phyloP scores from a whole-genome alignment of 1,140 invertebrate species.

The Brachionus koreanus region DNA sequence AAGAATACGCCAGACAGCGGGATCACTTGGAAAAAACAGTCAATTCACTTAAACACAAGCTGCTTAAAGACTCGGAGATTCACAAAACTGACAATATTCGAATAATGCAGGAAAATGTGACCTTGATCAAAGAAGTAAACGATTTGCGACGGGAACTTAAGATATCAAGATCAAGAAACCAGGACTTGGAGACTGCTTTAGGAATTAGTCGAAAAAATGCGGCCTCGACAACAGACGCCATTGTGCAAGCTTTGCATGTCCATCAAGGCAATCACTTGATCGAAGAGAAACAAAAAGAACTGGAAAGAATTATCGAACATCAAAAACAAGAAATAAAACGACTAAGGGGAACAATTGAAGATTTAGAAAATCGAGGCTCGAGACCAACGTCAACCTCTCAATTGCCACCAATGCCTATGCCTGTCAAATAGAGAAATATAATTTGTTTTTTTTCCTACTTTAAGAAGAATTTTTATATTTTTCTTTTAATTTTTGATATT shows the following conservation, averaged over 20 bases:
- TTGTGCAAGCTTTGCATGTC: slow-evolving; percentile 35
- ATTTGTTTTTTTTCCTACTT: not conserved
- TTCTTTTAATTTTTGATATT: not conserved
- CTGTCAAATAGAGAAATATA: not conserved
- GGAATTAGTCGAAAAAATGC: slow-evolving; percentile 60
- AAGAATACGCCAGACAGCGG: slow-evolving; percentile 72
- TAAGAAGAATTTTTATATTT: not conserved
- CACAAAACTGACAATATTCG: slow-evolving; percentile 60
- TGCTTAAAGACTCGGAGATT: slow-evolving; percentile 58
- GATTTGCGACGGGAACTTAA: slow-evolving; percentile 68
- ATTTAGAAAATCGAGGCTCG: slow-evolving; percentile 21
- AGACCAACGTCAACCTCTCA: slow-evolving; percentile 34
- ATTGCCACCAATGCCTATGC: slow-evolving; percentile 41
- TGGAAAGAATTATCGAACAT: slow-evolving; percentile 50
- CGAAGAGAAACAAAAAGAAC: slow-evolving; percentile 20
- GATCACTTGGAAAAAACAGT: slow-evolving; percentile 61
- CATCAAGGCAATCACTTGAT: slow-evolving; percentile 43
- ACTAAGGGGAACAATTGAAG: slow-evolving; percentile 47
- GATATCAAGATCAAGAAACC: slow-evolving; percentile 63
- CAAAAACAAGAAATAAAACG: slow-evolving; percentile 55
- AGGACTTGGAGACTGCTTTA: slow-evolving; percentile 69
- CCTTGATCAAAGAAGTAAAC: slow-evolving; percentile 71
- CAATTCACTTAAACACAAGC: slow-evolving; percentile 53
- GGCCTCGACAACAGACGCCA: slow-evolving; percentile 35
- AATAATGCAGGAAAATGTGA: slow-evolving; percentile 68